phyloP scores from a whole-genome alignment of 2,888 invertebrate genomes.

The Hemithea aestivaria region DNA sequence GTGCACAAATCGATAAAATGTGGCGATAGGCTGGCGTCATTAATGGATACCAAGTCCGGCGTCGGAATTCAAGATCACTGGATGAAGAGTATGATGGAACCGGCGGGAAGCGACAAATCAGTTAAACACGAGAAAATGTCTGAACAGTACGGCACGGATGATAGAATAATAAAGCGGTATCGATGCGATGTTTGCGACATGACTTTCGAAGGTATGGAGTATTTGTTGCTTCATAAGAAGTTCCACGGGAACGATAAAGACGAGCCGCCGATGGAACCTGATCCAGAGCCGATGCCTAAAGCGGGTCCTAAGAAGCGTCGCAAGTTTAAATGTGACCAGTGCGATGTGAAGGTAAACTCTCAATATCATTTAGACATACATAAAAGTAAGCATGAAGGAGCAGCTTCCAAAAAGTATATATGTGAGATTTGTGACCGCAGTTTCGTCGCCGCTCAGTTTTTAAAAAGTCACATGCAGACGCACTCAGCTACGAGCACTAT shows the following conservation, averaged over 20 bases:
- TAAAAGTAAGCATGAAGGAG: conserved; percentile 69
- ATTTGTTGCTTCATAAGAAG: conserved; percentile 67
- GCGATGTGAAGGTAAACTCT: conserved; percentile 71
- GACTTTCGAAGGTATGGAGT: conserved; percentile 69
- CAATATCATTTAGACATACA: conserved; percentile 73
- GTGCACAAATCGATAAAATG: conserved; percentile 66
- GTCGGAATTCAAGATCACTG: conserved; percentile 68
- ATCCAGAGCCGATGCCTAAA: conserved; percentile 41
- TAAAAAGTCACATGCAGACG: conserved; percentile 73
- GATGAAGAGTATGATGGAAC: conserved; percentile 76
- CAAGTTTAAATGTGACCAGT: conserved; percentile 70
- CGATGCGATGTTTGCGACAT: conserved; percentile 69
- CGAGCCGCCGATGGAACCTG: conserved; percentile 53
- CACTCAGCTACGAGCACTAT: conserved; percentile 66
- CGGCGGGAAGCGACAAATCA: conserved; percentile 65
- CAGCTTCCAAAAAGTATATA: conserved; percentile 60
- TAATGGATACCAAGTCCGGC: conserved; percentile 70
- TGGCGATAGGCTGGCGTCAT: conserved; percentile 42
- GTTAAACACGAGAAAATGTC: conserved; percentile 74
- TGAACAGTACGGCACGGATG: conserved; percentile 58
- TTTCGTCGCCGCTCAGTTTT: conserved; percentile 70
- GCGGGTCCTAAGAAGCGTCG: conserved; percentile 63
- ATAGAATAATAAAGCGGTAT: conserved; percentile 60
- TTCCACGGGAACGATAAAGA: conserved; percentile 71
- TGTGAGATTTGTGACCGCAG: conserved; percentile 70